Evolutionary conservation across 2,113 vertebrate genomes (phyloP).

Genomic region (Madoqua kirkii): DNA sequence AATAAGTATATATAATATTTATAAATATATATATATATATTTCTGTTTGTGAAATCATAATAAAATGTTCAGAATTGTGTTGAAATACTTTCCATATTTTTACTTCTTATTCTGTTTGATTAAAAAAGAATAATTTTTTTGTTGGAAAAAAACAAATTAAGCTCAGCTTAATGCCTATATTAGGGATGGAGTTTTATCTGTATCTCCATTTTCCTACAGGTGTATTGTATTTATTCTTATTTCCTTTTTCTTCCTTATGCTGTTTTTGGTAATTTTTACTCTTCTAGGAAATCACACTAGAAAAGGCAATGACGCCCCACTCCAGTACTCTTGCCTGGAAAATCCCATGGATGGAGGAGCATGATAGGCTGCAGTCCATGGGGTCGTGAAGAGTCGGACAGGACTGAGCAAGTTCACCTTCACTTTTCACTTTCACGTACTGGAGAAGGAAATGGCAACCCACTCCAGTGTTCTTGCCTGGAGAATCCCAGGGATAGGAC

Average conservation of each 20-base stretch:
- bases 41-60: not conserved
- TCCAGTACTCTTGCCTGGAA: too few species aligned
- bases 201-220: not conserved
- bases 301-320: too few species aligned
- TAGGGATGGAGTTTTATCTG: not conserved
- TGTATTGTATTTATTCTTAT: not conserved
- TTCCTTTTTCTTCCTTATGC: not conserved
- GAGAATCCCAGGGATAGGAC: too few species aligned
- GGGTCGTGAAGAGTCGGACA: too few species aligned
- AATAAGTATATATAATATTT: not conserved
- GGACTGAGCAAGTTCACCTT: too few species aligned
- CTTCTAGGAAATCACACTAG: not conserved
- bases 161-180: not conserved
- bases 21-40: not conserved
- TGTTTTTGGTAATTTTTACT: not conserved
- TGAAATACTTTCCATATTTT: not conserved
- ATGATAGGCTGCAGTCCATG: too few species aligned
- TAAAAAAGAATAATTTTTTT: not conserved
- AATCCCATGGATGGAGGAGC: too few species aligned
- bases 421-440: too few species aligned
- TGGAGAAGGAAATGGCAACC: too few species aligned
- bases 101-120: not conserved
- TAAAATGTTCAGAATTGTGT: not conserved
- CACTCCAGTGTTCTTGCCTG: too few species aligned
- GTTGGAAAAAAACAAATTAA: not conserved